Evolutionary conservation across 2,113 vertebrate genomes (phyloP).

Genomic region (Solea solea): DNA sequence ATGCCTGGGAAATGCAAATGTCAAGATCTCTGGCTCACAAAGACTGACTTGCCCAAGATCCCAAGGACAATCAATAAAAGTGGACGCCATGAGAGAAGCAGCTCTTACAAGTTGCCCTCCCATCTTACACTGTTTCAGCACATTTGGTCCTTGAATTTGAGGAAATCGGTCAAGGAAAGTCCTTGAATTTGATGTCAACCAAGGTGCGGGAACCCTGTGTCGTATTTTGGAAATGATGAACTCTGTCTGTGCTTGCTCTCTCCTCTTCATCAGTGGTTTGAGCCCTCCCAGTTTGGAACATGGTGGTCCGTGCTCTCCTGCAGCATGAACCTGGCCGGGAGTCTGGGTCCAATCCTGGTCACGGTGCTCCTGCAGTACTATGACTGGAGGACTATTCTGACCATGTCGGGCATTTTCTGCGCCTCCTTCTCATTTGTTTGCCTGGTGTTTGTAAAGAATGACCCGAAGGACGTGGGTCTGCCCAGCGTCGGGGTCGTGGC

Average conservation of each 20-base stretch:
- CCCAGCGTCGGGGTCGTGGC: constrained; percentile 82
- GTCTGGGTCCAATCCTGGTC: constrained; percentile 91
- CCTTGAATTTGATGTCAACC: neutral
- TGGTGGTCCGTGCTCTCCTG: constrained; percentile 97
- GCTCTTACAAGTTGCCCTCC: too few species aligned
- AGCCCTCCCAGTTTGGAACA: constrained; percentile 97
- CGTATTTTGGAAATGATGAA: neutral
- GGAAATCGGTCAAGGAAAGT: too few species aligned
- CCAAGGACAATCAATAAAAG: too few species aligned
- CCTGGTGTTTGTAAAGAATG: constrained; percentile 89
- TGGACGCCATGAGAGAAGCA: too few species aligned
- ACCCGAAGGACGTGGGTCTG: constrained; percentile 93
- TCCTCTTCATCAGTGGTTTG: constrained; percentile 88
- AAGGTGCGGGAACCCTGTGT: neutral
- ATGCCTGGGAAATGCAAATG: too few species aligned
- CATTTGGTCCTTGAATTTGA: too few species aligned
- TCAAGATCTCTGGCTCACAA: too few species aligned
- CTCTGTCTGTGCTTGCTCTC: neutral
- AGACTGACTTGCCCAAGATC: too few species aligned
- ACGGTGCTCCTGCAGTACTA: constrained; percentile 89
- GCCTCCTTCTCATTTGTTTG: constrained; percentile 86
- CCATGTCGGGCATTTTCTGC: constrained; percentile 87
- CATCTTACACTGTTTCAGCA: too few species aligned
- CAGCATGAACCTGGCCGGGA: constrained; percentile 97
- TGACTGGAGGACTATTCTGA: constrained; percentile 90